phyloP scores from a whole-genome alignment of 2,888 invertebrate species.

The Microplitis deprimator region DNA sequence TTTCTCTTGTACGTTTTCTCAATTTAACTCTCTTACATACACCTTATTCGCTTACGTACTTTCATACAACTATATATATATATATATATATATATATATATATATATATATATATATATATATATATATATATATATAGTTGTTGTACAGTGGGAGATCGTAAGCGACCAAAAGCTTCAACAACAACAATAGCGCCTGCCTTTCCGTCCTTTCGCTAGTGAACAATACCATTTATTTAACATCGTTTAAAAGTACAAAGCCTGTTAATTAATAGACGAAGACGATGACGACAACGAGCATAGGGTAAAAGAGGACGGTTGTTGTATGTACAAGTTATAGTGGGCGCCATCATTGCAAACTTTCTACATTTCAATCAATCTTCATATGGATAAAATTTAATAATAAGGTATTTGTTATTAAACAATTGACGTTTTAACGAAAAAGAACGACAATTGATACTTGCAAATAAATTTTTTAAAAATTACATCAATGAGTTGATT shows the following conservation, averaged over 20 bases:
- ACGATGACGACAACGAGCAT: slow-evolving; percentile 42
- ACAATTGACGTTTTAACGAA: too few relatives aligned
- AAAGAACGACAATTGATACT: too few relatives aligned
- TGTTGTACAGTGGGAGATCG: slow-evolving; percentile 55
- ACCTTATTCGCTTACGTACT: slow-evolving; percentile 7
- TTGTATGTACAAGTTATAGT: slow-evolving; percentile 40
- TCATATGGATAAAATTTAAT: neutral
- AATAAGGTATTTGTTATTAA: neutral
- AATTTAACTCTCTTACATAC: slow-evolving; percentile 1
- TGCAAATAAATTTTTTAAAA: too few relatives aligned
- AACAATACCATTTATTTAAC: slow-evolving; percentile 71
- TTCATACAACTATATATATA: neutral
- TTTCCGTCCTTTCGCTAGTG: slow-evolving; percentile 67
- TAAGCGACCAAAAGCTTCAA: slow-evolving; percentile 53
- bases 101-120: neutral
- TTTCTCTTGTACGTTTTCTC: slow-evolving; percentile 46
- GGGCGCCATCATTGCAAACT: slow-evolving; percentile 9
- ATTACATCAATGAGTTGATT: too few relatives aligned
- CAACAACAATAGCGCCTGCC: slow-evolving; percentile 67
- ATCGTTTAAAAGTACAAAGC: slow-evolving; percentile 72
- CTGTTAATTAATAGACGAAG: slow-evolving; percentile 70
- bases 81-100: slow-evolving; percentile 18
- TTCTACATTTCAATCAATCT: neutral
- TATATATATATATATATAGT: neutral
- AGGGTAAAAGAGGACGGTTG: slow-evolving; percentile 49